Evolutionary conservation across 1,140 invertebrate species (phyloP).

Genomic region (Arctopsyche grandis): DNA sequence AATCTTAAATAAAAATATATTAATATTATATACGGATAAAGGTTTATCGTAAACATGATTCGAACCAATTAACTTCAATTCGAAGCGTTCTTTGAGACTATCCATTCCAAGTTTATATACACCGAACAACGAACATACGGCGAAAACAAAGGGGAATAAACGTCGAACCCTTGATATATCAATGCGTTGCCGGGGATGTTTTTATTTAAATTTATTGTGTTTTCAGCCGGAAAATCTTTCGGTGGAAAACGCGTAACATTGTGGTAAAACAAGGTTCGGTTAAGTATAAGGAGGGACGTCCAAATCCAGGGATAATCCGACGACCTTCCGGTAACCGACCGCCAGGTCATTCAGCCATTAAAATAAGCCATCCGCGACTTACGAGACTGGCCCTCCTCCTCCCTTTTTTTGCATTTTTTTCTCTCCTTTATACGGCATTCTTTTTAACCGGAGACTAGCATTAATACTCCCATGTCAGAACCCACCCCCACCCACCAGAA

Average conservation of each 20-base stretch:
- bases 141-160: not conserved
- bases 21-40: not conserved
- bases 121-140: not conserved
- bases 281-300: constrained; percentile 15
- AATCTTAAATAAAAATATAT: not conserved
- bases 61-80: too few relatives aligned
- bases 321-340: constrained; percentile 24
- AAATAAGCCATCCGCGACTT: constrained; percentile 31
- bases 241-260: not conserved
- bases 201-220: not conserved
- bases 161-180: not conserved
- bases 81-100: too few relatives aligned
- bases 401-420: not conserved
- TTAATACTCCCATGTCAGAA: constrained; percentile 2
- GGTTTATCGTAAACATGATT: too few relatives aligned
- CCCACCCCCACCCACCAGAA: not conserved
- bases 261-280: constrained; percentile 25
- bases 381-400: not conserved
- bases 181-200: not conserved
- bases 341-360: constrained; percentile 28
- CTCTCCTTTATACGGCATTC: not conserved
- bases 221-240: not conserved
- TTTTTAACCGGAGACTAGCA: not conserved
- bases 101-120: not conserved
- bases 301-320: constrained; percentile 24